Base-by-base conservation (phyloP, 92 coral and sea anemone genomes). In the Porites lobata region DNA sequence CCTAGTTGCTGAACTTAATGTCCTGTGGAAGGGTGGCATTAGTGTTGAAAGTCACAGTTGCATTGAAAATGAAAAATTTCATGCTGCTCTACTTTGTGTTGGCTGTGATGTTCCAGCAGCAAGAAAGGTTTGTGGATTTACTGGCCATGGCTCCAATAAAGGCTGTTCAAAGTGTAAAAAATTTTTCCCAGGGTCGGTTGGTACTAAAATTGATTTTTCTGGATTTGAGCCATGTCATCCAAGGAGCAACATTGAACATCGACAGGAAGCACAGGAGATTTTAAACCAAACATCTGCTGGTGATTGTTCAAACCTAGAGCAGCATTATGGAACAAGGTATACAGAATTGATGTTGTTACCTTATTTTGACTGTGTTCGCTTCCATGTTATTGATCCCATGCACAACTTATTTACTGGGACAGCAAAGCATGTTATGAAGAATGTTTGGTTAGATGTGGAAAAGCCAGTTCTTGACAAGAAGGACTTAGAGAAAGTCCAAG, bases 151-250 rank as follows among this genome's bases (percentile, higher is more conserved):
- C 26, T 65, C 92, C 6, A 8, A 18, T 22, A 73, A 71, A 61
- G 95, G 98, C 13, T 94, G 92, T 64, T 94, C 98, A 9, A 92
- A 90, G 52, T 94, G 98, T 82, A 86, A 8, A 26, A 94, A 90
- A 78, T 11, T 0, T 9, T 94, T 94, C 65, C 90, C 92, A 11
- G 93, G 95, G 10, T 64, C 75, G 0, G 92, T 87, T 15, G 26
- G 83, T 50, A 68, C 81, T n/a, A 32, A 58, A 52, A 64, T 87
- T 15, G 58, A 66, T 54, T 86, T 79, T 29, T 75, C 77, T 58
- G 92, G 89, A 1, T 93, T 93, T 78, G 83, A 73, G 21, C 68
- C 75, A 12, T 91, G 94, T 91, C 75, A 21, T 10, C 70, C 47
- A 75, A 75, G 94, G 24, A 75, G 85, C 9, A 22, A 76, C 74